Evolutionary conservation across 1,140 invertebrate species (phyloP).

Genomic region (Drosophila ohnishii): DNA sequence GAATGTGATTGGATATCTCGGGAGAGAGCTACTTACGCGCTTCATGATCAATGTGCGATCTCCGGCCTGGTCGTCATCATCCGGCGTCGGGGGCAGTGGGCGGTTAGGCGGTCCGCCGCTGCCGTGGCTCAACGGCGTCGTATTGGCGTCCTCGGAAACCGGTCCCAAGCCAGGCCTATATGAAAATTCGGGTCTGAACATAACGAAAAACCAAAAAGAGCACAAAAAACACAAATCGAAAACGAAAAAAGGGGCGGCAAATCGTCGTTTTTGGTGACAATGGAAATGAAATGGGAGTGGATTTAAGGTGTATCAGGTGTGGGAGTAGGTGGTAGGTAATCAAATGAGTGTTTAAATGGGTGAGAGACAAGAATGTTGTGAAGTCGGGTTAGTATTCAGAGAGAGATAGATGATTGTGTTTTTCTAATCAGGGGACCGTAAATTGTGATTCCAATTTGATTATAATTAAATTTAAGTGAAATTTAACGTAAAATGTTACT

Average conservation of each 20-base stretch:
- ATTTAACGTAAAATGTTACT: background rate
- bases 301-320: constrained; percentile 18
- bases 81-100: constrained; percentile 96
- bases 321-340: constrained; percentile 9
- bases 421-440: constrained; percentile 13
- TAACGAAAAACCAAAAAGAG: constrained; percentile 69
- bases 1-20: background rate
- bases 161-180: constrained; percentile 90
- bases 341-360: constrained; percentile 37
- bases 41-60: constrained; percentile 95
- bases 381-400: constrained; percentile 47
- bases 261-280: constrained; percentile 33
- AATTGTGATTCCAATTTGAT: background rate
- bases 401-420: constrained; percentile 34
- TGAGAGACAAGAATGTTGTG: constrained; percentile 63
- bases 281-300: constrained; percentile 49
- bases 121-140: constrained; percentile 83
- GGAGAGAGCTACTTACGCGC: constrained; percentile 87
- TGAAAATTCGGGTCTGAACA: constrained; percentile 91
- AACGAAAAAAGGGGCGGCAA: constrained; percentile 78
- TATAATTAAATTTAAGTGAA: fast-evolving
- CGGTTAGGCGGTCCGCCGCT: constrained; percentile 92
- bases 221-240: constrained; percentile 42
- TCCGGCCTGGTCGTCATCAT: constrained; percentile 89
- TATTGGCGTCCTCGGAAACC: constrained; percentile 83